Evolutionary conservation across 2,113 vertebrate species (phyloP).

Genomic region (Oenanthe oenanthe): DNA sequence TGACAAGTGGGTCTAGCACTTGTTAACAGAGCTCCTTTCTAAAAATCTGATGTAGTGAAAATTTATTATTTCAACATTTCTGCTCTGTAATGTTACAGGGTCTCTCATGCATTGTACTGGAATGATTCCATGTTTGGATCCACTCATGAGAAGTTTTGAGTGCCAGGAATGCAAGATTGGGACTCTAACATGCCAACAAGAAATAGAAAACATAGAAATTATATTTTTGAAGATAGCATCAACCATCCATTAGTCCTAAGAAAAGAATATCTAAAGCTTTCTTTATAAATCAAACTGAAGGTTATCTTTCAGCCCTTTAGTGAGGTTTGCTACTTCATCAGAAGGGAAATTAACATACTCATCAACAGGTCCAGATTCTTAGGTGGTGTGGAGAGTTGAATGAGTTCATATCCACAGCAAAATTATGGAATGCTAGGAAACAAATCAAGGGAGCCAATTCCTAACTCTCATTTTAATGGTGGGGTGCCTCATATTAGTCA

Average conservation of each 20-base stretch:
- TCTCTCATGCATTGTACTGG: not conserved
- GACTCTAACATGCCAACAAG: not conserved
- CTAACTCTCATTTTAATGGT: not conserved
- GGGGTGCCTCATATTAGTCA: not conserved
- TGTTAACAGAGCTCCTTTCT: not conserved
- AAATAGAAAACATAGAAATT: not conserved
- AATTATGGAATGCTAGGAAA: constrained; percentile 3
- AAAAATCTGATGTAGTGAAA: not conserved
- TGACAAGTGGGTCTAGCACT: not conserved
- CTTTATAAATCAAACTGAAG: not conserved
- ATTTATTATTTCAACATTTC: not conserved
- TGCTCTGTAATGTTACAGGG: not conserved
- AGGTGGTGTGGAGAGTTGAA: not conserved
- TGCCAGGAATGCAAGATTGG: not conserved
- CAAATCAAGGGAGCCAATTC: not conserved
- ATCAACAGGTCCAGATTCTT: not conserved
- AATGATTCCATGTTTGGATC: not conserved
- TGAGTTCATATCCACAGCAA: constrained; percentile 45
- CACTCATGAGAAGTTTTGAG: not conserved
- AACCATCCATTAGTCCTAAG: not conserved
- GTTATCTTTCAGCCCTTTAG: not conserved
- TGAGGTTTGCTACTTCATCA: not conserved
- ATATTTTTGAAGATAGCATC: not conserved
- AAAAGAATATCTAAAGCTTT: not conserved
- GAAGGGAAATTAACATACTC: not conserved